phyloP scores from a whole-genome alignment of 2,113 vertebrate genomes.

The Brevimyrus niger region DNA sequence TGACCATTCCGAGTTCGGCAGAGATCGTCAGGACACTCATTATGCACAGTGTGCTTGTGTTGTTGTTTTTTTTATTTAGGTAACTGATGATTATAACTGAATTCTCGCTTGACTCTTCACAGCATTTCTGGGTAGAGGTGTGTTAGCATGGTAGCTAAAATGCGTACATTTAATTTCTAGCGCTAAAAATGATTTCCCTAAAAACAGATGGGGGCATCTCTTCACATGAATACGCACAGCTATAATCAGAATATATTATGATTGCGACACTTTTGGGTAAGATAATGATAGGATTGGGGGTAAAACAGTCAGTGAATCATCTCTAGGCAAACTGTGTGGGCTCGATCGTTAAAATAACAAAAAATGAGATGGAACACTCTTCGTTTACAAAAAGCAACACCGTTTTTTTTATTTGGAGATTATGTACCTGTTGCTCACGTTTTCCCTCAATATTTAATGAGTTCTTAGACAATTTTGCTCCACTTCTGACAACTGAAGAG shows the following conservation, averaged over 20 bases:
- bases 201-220: not conserved
- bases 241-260: conserved; percentile 8
- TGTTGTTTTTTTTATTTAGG: not conserved
- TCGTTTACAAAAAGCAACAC: conserved; percentile 29
- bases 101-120: not conserved
- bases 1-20: not conserved
- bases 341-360: not conserved
- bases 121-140: not conserved
- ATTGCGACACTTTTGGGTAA: not conserved
- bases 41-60: not conserved
- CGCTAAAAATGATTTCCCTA: not conserved
- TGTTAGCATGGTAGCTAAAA: not conserved
- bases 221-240: not conserved
- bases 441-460: not conserved
- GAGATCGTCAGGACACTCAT: not conserved
- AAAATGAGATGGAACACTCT: not conserved
- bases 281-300: not conserved
- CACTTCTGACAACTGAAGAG: conserved; percentile 21
- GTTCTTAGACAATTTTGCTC: not conserved
- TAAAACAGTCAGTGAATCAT: not conserved
- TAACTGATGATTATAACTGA: not conserved
- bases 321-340: not conserved
- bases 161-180: not conserved
- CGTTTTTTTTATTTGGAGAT: conserved; percentile 40
- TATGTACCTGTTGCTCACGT: conserved; percentile 10